Evolutionary conservation across 1,140 invertebrate species (phyloP).

Genomic region (Hyposmocoma kahamanoa): DNA sequence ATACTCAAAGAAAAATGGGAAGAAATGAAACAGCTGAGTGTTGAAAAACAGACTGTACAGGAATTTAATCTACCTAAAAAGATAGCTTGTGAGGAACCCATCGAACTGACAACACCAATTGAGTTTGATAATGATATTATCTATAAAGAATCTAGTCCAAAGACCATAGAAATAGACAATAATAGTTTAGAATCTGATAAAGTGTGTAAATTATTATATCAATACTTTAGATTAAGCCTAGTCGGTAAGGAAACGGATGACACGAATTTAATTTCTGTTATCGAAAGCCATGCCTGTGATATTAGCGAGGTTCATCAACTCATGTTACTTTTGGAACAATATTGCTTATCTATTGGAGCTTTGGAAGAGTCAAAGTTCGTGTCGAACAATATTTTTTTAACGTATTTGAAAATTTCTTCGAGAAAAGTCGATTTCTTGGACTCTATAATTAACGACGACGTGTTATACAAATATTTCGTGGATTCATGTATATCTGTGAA

Average conservation of each 20-base stretch:
- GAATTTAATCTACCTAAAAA: conserved; percentile 31
- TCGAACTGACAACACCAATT: conserved; percentile 25
- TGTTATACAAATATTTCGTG: conserved; percentile 67
- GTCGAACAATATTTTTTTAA: conserved; percentile 62
- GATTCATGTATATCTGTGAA: conserved; percentile 67
- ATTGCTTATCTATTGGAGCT: conserved; percentile 48
- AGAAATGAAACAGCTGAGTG: conserved; percentile 56
- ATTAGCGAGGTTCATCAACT: conserved; percentile 56
- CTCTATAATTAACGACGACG: conserved; percentile 50
- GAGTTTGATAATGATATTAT: conserved; percentile 45
- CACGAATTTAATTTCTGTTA: conserved; percentile 58
- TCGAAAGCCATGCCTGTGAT: conserved; percentile 61
- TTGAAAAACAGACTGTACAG: conserved; percentile 33
- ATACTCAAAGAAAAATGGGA: conserved; percentile 71
- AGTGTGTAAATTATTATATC: conserved; percentile 54
- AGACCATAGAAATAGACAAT: conserved; percentile 53
- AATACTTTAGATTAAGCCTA: conserved; percentile 62
- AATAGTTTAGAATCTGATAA: conserved; percentile 43
- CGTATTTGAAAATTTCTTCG: conserved; percentile 41
- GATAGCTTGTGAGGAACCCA: conserved; percentile 31
- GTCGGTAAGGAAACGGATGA: conserved; percentile 49
- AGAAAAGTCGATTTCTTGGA: conserved; percentile 42
- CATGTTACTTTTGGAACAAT: conserved; percentile 58
- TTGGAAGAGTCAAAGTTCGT: conserved; percentile 54
- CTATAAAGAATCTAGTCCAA: conserved; percentile 66